Base-by-base conservation (phyloP, 2,888 invertebrate species). In the Pogonocherus hispidulus region DNA sequence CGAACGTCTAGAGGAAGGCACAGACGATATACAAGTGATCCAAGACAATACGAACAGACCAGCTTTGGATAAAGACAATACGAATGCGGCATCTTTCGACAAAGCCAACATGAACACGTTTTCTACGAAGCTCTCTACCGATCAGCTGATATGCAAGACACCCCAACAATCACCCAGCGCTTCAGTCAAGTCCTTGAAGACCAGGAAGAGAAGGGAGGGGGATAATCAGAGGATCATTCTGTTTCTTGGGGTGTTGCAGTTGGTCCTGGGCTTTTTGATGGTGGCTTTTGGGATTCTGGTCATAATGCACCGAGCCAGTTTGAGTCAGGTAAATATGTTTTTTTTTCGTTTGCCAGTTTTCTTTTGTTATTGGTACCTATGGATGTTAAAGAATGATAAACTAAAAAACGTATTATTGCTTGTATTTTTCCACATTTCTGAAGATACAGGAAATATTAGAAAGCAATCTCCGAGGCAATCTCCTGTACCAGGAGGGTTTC, bases 201-300 rank as follows among this genome's bases (percentile, higher is more conserved):
- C 49, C 20, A 66, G 71, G n/a, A 72, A 70, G 52, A 67, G 68
- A 57, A 56, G 69, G 8, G 55, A 52, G 52, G 23, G 8, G 4
- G 51, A 62, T 16, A 67, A 70, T 9, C 66, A 76, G 20, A 69
- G 63, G 23, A 62, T 57, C 46, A 87, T 91, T 67, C 86, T 89
- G 78, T 86, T 88, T 19, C 80, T 88, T 76, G 91, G 90, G 51
- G 73, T 90, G 73, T 86, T 87, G 76, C 92, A 92, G 84, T 88
- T 91, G 73, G 83, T 88, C 67, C 87, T 91, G 62, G 92, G 91
- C 14, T 86, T 90, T 67, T 83, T 90, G 75, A 86, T 92, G 84
- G 88, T 90, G 71, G 89, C 89, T 3, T 90, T 90, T 66, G 92
- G 92, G 1, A 89, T 90, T 19, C 80, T 90, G 72, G 91, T 90